phyloP scores from a whole-genome alignment of 2,888 invertebrate genomes.

The Osmoderma eremita region DNA sequence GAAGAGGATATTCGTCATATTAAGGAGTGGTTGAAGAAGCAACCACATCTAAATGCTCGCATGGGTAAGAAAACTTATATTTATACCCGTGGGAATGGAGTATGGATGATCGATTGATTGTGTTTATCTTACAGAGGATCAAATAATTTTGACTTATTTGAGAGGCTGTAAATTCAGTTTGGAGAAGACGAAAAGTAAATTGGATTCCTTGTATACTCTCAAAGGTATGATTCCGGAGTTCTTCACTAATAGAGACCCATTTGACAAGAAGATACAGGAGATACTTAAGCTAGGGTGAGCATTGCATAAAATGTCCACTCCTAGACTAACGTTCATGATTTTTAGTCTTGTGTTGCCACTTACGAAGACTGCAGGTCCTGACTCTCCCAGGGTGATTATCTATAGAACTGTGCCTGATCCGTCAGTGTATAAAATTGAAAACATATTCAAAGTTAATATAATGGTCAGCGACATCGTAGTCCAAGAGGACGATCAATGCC shows the following conservation, averaged over 20 bases:
- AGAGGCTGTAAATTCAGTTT: slow-evolving; percentile 74
- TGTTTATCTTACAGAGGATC: slow-evolving; percentile 65
- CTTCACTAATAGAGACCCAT: slow-evolving; percentile 61
- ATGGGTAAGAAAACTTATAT: slow-evolving; percentile 62
- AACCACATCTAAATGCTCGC: slow-evolving; percentile 68
- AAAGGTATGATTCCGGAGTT: slow-evolving; percentile 67
- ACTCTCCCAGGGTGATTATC: slow-evolving; percentile 57
- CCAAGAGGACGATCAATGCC: slow-evolving; percentile 71
- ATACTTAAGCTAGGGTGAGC: slow-evolving; percentile 62
- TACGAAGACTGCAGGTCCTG: slow-evolving; percentile 49
- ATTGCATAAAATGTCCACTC: neutral
- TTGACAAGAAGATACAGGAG: slow-evolving; percentile 52
- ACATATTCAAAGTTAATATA: slow-evolving; percentile 65
- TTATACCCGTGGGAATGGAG: too few species aligned
- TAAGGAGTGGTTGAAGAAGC: slow-evolving; percentile 68
- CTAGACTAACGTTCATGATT: neutral
- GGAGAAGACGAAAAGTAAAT: slow-evolving; percentile 71
- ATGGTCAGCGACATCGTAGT: slow-evolving; percentile 70
- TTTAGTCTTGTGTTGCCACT: slow-evolving; percentile 50
- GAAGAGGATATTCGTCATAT: slow-evolving; percentile 65
- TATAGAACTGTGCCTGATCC: slow-evolving; percentile 56
- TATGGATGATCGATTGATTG: slow-evolving; percentile 66
- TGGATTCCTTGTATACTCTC: slow-evolving; percentile 70
- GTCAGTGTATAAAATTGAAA: slow-evolving; percentile 35
- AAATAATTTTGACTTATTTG: slow-evolving; percentile 71